These are phyloP conservation scores for Mellivora capensis DNA, from an alignment of 2,113 vertebrate species.

Conservation along the genomic window DNA sequence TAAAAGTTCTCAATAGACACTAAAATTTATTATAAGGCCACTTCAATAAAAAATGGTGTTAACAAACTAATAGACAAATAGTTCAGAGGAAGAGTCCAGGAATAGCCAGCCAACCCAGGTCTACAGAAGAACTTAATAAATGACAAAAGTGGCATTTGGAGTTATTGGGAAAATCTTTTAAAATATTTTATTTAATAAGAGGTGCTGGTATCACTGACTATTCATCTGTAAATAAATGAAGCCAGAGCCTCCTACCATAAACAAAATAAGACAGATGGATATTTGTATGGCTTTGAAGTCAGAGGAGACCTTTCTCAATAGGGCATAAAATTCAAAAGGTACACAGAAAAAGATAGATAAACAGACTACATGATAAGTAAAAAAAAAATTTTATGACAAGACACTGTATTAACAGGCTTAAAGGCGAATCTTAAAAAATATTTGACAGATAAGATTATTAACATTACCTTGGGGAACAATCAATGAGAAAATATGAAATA, in stretches of 20 bases:
- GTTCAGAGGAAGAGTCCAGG: not conserved
- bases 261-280: not conserved
- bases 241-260: not conserved
- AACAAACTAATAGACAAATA: not conserved
- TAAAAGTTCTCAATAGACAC: not conserved
- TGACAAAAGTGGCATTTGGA: not conserved
- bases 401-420: not conserved
- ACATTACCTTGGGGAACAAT: not conserved
- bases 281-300: not conserved
- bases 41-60: conserved; percentile 32
- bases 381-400: not conserved
- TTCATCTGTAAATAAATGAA: conserved; percentile 20
- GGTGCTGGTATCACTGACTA: not conserved
- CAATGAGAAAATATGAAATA: not conserved
- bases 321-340: conserved; percentile 1
- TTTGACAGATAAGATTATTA: not conserved
- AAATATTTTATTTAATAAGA: not conserved
- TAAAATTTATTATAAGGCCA: not conserved
- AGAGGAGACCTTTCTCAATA: not conserved
- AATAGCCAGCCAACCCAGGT: not conserved
- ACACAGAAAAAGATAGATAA: not conserved
- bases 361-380: not conserved
- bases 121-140: not conserved
- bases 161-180: not conserved
- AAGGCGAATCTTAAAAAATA: not conserved